These are phyloP conservation scores for Petaurus breviceps DNA, from an alignment of 2,113 vertebrate species.

Conservation along the genomic window DNA sequence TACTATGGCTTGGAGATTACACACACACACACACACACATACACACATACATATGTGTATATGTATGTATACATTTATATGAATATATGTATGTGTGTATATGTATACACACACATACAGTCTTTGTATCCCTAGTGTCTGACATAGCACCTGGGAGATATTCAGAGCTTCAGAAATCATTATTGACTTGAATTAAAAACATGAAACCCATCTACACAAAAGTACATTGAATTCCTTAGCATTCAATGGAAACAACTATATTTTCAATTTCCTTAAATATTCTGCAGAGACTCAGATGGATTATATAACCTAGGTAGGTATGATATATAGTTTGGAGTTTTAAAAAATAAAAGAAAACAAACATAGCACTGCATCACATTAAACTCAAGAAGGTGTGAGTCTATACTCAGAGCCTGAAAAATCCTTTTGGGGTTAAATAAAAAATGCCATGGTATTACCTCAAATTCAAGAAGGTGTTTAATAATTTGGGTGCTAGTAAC, in stretches of 20 bases:
- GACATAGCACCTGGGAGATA: background rate
- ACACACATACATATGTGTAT: too few relatives aligned
- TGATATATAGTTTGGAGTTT: constrained; percentile 24
- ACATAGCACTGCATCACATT: constrained; percentile 3
- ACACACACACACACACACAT: too few relatives aligned
- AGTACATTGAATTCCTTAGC: background rate
- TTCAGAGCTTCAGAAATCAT: background rate
- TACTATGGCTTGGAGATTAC: background rate
- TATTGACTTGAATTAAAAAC: background rate
- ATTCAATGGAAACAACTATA: background rate
- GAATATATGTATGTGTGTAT: too few relatives aligned
- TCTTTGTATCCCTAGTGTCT: background rate
- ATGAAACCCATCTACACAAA: background rate
- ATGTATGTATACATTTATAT: too few relatives aligned
- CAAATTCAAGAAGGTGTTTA: constrained; percentile 56
- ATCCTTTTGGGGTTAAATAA: background rate
- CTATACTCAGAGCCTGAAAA: background rate
- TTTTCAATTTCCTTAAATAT: constrained; percentile 4
- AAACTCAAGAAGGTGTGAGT: constrained; percentile 58
- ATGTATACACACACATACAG: too few relatives aligned
- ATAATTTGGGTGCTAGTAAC: constrained; percentile 71
- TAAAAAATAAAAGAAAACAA: constrained; percentile 64
- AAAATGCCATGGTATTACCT: background rate
- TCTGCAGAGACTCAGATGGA: background rate
- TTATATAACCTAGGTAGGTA: background rate